Conservation (phyloP, 2,797 vertebrate genomes). For the Geotrypetes seraphini region DNA sequence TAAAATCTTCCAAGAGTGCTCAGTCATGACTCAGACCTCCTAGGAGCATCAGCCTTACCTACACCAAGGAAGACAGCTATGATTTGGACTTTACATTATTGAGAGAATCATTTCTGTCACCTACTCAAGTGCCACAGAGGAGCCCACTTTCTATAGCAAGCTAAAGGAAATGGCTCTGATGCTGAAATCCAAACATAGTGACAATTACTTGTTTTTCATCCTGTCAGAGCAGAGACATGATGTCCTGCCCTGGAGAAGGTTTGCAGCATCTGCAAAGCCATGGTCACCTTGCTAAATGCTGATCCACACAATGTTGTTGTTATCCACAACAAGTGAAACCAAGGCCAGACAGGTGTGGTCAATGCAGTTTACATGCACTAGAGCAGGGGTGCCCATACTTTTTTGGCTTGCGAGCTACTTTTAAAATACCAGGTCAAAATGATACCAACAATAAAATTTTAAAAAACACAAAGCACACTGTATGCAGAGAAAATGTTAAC, state of each 20-base stretch:
- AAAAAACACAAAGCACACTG: too few relatives aligned
- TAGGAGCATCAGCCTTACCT: constrained; percentile 74
- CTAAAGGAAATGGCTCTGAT: constrained; percentile 90
- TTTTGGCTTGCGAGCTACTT: too few relatives aligned
- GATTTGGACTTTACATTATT: constrained; percentile 96
- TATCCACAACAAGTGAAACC: constrained; percentile 93
- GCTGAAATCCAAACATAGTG: constrained; percentile 91
- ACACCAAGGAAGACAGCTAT: constrained; percentile 80
- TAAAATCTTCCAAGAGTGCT: too few relatives aligned
- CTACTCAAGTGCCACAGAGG: constrained; percentile 73
- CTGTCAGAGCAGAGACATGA: constrained; percentile 86
- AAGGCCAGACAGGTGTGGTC: too few relatives aligned
- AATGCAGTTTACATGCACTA: too few relatives aligned
- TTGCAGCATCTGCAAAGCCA: constrained; percentile 96
- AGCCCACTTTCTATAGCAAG: constrained; percentile 81
- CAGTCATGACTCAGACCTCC: too few relatives aligned
- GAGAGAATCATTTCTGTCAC: constrained; percentile 93
- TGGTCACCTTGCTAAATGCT: constrained; percentile 92
- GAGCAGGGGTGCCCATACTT: too few relatives aligned
- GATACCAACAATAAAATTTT: too few relatives aligned
- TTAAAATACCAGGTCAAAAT: too few relatives aligned
- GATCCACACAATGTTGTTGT: constrained; percentile 85
- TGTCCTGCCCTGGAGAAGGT: constrained; percentile 88
- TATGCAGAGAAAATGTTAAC: too few relatives aligned
- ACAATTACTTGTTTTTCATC: constrained; percentile 94